Evolutionary conservation across 37 sponge, comb jelly and placozoan species (phyloP), one percentile per base, ranked within the genome.

Genomic region (Chondrosia reniformis): DNA sequence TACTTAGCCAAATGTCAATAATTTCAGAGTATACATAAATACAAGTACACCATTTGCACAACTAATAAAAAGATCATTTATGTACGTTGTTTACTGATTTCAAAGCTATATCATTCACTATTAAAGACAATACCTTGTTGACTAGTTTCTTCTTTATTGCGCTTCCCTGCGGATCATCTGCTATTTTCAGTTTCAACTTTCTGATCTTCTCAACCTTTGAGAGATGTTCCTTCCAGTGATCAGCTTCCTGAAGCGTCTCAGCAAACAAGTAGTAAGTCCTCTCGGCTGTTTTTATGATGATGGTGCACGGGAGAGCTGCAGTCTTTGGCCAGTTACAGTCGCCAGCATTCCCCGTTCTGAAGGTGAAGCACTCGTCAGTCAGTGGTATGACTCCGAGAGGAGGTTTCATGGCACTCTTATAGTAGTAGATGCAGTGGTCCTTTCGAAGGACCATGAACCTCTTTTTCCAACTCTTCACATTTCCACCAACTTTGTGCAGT

Each of bases 391-490:
- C 33, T 0, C 91, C 91, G 2, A 77, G 87, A 24, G 77, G 81
- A 17, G 45, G 39, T 45, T 86, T 91, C 33, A 59, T 37, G 5
- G 78, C 55, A 40, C 84, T 84, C 56, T 91, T 91, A 76, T 79
- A 91, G 77, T 91, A 91, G 56, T 84, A 79, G 59, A 91, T 76
- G 5, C 76, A 58, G 34, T 86, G 83, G 74, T 91, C 87, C 0
- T 74, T 77, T 54, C 55, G 55, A 1, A 91, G 81, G 3, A 86
- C 63, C 74, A 91, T 77, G 46, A 49, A 80, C 36, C 91, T 81
- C 78, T 84, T 86, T 67, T 75, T 83, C 91, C 91, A 91, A 8
- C 81, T 44, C 78, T 91, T 91, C 25, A 84, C 72, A 44, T 83
- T 80, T 1, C 84, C 87, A 6, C 91, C 91, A 46, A 55, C 56